Conservation (phyloP, 2,113 vertebrate species). For the Cochlearius cochlearius region DNA sequence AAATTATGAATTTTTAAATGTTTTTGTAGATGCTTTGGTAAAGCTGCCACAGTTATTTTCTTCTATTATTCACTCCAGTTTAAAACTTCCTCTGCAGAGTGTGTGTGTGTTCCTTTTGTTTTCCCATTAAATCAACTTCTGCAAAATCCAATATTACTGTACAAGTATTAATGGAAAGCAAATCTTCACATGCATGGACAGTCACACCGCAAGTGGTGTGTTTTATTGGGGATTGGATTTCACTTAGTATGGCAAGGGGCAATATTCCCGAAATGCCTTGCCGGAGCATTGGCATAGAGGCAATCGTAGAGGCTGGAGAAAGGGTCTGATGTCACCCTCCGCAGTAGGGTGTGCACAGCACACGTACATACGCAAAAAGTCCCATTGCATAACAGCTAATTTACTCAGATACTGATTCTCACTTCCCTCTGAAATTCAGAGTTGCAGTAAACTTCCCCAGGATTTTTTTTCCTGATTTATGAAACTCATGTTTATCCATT, state of each 20-base stretch:
- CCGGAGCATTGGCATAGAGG: neutral
- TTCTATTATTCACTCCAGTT: neutral
- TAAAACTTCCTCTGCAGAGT: neutral
- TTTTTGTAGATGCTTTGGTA: neutral
- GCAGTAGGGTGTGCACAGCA: fast-evolving
- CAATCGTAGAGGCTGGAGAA: neutral
- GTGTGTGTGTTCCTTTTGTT: neutral
- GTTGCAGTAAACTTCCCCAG: neutral
- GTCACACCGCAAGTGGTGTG: neutral
- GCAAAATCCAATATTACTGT: neutral
- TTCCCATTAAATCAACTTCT: neutral
- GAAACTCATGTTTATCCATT: neutral
- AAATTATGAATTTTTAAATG: neutral
- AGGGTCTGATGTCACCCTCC: neutral
- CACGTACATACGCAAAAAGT: fast-evolving
- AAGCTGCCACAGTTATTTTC: neutral
- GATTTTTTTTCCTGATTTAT: neutral
- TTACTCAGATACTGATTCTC: neutral
- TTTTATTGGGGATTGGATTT: neutral
- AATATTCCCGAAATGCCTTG: neutral
- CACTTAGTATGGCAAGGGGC: neutral
- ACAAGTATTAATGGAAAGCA: neutral
- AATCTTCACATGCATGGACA: neutral
- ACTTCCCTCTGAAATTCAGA: neutral
- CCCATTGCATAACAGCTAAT: neutral